phyloP scores from a whole-genome alignment of 2,113 vertebrate genomes.

The Poeciliopsis turrubarensis region DNA sequence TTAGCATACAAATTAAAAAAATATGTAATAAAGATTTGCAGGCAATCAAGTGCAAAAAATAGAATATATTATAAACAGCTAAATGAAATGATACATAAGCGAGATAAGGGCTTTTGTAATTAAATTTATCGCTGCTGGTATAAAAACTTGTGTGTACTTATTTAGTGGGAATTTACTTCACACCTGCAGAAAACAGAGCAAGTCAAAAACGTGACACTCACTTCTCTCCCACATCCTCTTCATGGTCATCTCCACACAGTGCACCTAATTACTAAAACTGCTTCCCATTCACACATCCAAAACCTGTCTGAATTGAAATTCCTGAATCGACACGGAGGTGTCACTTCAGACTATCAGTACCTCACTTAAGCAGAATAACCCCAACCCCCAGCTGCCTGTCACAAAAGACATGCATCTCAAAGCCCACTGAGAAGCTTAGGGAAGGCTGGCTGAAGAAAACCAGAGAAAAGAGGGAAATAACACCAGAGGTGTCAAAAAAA shows the following conservation, averaged over 20 bases:
- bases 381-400: constrained; percentile 52
- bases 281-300: constrained; percentile 57
- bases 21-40: constrained; percentile 15
- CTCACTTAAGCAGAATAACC: constrained; percentile 33
- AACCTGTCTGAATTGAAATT: constrained; percentile 63
- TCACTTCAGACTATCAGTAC: constrained; percentile 67
- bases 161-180: constrained; percentile 27
- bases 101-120: constrained; percentile 53
- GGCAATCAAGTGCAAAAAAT: constrained; percentile 28
- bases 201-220: constrained; percentile 10
- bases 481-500: constrained; percentile 30
- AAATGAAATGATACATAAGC: constrained; percentile 60
- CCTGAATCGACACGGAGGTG: constrained; percentile 64
- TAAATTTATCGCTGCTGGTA: constrained; percentile 48
- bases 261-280: constrained; percentile 54
- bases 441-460: constrained; percentile 44
- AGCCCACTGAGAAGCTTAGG: constrained; percentile 50
- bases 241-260: constrained; percentile 20
- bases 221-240: constrained; percentile 45
- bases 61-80: constrained; percentile 33
- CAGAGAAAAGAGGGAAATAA: constrained; percentile 18
- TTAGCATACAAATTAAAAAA: constrained; percentile 52
- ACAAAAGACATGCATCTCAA: constrained; percentile 72
- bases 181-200: constrained; percentile 37
- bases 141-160: constrained; percentile 28